Evolutionary conservation across 2,888 invertebrate genomes (phyloP).

Genomic region (Phaedon cochleariae): DNA sequence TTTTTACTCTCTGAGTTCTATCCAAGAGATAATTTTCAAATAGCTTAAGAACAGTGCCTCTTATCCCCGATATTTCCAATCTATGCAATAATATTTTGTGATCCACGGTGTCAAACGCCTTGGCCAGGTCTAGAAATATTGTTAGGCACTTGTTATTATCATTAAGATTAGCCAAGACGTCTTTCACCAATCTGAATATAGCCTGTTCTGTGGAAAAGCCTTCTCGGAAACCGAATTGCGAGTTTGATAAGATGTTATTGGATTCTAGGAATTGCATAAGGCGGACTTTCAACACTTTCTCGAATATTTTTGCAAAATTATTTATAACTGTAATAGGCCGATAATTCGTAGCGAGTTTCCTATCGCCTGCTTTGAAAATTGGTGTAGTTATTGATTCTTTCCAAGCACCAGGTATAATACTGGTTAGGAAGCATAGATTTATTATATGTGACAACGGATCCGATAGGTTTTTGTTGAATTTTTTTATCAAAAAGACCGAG

Average conservation of each 20-base stretch:
- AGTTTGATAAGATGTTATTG: slow-evolving; percentile 18
- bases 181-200: slow-evolving; percentile 14
- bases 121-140: slow-evolving; percentile 20
- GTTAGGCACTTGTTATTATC: slow-evolving; percentile 2
- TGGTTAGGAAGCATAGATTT: slow-evolving; percentile 10
- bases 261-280: slow-evolving; percentile 22
- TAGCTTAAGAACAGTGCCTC: slow-evolving; percentile 3
- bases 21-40: neutral
- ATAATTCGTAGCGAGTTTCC: slow-evolving; percentile 9
- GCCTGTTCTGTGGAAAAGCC: slow-evolving; percentile 19
- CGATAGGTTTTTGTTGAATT: slow-evolving; percentile 10
- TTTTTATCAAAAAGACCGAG: slow-evolving; percentile 1
- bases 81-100: slow-evolving; percentile 15
- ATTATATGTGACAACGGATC: slow-evolving; percentile 3
- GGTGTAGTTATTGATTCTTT: slow-evolving; percentile 1
- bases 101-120: slow-evolving; percentile 28
- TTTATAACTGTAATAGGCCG: slow-evolving; percentile 5
- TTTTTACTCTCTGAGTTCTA: slow-evolving; percentile 3
- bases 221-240: slow-evolving; percentile 23
- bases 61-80: slow-evolving; percentile 5
- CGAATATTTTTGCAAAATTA: slow-evolving; percentile 31
- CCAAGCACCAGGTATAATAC: slow-evolving; percentile 7
- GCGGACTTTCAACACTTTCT: slow-evolving; percentile 33
- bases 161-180: slow-evolving; percentile 12
- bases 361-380: slow-evolving; percentile 2